Evolutionary conservation across 2,888 invertebrate genomes (phyloP), one percentile per base, ranked within the genome.

Genomic region (Eupelmus urozonus): DNA sequence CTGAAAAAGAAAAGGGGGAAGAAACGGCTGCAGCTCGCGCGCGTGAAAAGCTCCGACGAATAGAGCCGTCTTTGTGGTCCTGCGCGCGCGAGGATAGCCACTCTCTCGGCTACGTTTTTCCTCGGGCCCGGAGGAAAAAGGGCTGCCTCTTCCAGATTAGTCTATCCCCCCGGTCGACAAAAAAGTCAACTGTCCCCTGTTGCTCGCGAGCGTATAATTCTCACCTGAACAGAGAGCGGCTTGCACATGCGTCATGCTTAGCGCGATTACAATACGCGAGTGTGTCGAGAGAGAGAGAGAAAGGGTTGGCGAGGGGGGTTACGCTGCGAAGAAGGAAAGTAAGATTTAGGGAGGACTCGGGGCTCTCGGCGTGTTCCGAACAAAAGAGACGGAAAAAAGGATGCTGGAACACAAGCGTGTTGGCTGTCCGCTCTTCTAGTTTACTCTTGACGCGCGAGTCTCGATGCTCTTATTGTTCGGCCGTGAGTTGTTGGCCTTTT

Each of bases 281-380:
- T 45, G 3, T 16, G 29, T n/a, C 9, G 20, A 5, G 53, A 53
- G 20, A 9, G 20, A 9, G 55, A 55, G 11, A 55, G 27, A 59
- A 13, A 70, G 27, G 27, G 49, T 23, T 9, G n/a, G 18, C 7
- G 63, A 49, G 40, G 13, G 55, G 23, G 49, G 18, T 49, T 40
- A 40, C 40, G 11, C 29, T 63, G 55, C 63, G 65, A 71, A 45
- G 2, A 2, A 45, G 9, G 13, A 45, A 72, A 77, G 60, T 66
- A 77, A 72, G 77, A 77, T 77, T 77, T 67, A 77, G 72, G n/a
- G 76, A 75, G 60, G 42, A 77, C 49, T n/a, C n/a, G 51, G 55
- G 49, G 20, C 25, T 40, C 23, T 13, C 34, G 23, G 45, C 40
- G 57, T 20, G 55, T 29, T 42, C 42, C 25, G 40, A 76, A 70